These are phyloP conservation scores for Seriola dumerili DNA, from an alignment of 2,113 vertebrate species.

Conservation along the genomic window DNA sequence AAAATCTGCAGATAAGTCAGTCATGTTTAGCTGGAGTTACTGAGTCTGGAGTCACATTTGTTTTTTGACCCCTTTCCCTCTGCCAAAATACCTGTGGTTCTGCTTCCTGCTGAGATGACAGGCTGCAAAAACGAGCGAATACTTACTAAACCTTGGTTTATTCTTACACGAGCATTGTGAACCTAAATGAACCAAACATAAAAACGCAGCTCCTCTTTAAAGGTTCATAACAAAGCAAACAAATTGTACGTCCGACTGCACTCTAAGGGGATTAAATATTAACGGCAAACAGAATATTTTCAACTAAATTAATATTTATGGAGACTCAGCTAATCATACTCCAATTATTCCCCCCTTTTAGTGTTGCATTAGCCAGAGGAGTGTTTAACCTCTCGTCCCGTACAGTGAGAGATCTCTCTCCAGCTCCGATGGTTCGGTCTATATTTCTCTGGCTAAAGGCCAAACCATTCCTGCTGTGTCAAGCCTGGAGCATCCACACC, in stretches of 20 bases:
- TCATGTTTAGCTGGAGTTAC: background rate
- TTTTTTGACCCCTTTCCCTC: background rate
- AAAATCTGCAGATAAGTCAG: conserved; percentile 5
- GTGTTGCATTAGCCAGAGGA: conserved; percentile 6
- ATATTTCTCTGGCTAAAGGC: conserved; percentile 42
- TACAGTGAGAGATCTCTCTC: conserved; percentile 12
- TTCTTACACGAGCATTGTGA: background rate
- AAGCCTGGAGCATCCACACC: conserved; percentile 43
- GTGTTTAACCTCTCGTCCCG: conserved; percentile 2
- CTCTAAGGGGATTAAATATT: background rate
- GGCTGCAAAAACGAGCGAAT: background rate
- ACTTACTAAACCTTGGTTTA: background rate
- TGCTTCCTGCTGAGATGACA: background rate
- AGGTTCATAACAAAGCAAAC: background rate
- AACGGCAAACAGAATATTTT: background rate
- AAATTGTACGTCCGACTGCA: background rate
- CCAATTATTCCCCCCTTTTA: conserved; percentile 3
- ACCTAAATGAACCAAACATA: background rate
- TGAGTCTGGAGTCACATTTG: background rate
- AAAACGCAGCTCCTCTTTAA: background rate
- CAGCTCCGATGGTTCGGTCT: conserved; percentile 16
- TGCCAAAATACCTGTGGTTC: conserved; percentile 6
- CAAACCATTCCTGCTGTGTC: conserved; percentile 41
- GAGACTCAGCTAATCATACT: conserved; percentile 13
- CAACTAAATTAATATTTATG: conserved; percentile 12